A percentile compares a stretch with the other conserved stretches of the same genome.
phyloP scores from a whole-genome alignment of 2,888 invertebrate species.

The Oxycera nigricornis region DNA sequence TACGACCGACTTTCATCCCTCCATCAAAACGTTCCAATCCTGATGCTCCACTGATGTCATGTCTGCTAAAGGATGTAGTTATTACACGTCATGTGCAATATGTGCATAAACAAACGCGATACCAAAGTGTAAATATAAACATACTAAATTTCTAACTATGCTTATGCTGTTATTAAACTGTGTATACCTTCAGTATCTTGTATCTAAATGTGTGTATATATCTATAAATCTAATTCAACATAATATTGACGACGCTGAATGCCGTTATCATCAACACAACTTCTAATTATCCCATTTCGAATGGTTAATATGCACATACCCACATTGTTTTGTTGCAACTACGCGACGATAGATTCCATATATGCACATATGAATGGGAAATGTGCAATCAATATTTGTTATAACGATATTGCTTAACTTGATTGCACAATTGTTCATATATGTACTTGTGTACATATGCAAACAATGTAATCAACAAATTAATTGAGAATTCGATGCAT shows the following conservation, averaged over 20 bases:
- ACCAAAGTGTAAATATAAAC: constrained; percentile 16
- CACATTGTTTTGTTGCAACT: too few species aligned
- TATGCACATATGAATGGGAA: not conserved
- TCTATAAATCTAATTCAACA: not conserved
- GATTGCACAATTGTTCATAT: too few species aligned
- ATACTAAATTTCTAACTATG: constrained; percentile 3
- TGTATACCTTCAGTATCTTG: not conserved
- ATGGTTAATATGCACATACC: too few species aligned
- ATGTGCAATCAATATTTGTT: not conserved
- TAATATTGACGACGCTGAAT: not conserved
- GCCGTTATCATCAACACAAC: not conserved
- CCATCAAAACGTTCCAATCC: not conserved
- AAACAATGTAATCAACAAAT: constrained; percentile 26
- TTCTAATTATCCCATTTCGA: not conserved
- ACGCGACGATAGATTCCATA: too few species aligned
- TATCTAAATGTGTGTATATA: not conserved
- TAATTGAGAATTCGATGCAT: constrained; percentile 26
- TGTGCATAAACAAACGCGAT: not conserved
- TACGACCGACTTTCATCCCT: not conserved
- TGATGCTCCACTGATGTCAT: not conserved
- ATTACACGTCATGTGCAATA: constrained; percentile 28
- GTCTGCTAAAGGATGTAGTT: constrained; percentile 6
- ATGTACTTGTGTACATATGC: too few species aligned
- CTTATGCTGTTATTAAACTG: not conserved
- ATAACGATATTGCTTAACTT: not conserved